Evolutionary conservation across 1,140 invertebrate genomes (phyloP), one percentile per base, ranked within the genome.

Genomic region (Macrosteles quadrilineatus): DNA sequence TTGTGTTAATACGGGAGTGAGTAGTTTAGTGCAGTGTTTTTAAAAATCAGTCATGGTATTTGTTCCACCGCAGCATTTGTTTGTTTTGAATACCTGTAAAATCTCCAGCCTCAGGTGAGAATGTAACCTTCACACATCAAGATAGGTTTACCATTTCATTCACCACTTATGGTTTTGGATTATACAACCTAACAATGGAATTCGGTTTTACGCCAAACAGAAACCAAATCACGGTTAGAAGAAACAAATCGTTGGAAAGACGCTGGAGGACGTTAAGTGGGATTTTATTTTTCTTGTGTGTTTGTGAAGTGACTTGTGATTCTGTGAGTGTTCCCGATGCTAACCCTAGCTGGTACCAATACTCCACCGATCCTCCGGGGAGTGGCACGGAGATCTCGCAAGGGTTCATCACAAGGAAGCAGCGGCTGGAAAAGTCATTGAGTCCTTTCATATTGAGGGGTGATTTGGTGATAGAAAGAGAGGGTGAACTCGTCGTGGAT

Each of bases 381-480:
- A 32, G 30, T 19, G 43, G 19, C 1, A 86, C 84, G 1, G 88
- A 90, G 76, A 76, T 90, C 67, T 79, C 85, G 3, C 87, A 88
- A 6, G 89, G 88, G 2, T 83, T 82, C 1, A 81, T 91, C 6
- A 78, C 83, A 0, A 81, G 83, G 4, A 83, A 84, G 68, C 80
- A 83, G 73, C 75, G 80, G 31, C 73, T 88, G 68, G 80, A 83
- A 67, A 79, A 77, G 73, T 76, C 78, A 31, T 85, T 86, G 73
- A 92, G 91, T 73, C 93, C 93, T 23, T 96, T 93, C 78, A 78
- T 91, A 72, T 81, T 95, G 19, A 83, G 88, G 31, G 88, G 92
- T 77, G 93, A 97, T 81, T 80, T 97, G n/a, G 84, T 90, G 57
- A 84, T 97, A 29, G 89, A 92, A 72, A 81, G 83, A 45, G 85